Evolutionary conservation across 2,797 vertebrate genomes (phyloP).

Genomic region (Xerus rutilus): DNA sequence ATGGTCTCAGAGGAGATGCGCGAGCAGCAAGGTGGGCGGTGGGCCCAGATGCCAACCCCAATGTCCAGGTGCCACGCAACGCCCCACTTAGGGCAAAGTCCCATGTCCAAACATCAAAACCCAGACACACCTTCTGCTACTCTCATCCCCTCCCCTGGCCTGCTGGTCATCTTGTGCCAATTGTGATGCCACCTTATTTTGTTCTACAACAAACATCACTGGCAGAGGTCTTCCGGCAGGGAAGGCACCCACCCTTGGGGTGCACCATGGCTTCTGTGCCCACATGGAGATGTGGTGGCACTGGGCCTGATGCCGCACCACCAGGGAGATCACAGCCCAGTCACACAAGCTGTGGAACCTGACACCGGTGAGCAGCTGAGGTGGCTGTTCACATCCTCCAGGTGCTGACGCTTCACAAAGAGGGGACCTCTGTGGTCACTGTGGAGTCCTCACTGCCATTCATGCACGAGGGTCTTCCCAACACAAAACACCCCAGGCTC

Average conservation of each 20-base stretch:
- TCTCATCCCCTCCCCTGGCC: too few relatives aligned
- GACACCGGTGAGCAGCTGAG: neutral
- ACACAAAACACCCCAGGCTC: fast-evolving
- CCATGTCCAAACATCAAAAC: too few relatives aligned
- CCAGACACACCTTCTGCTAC: too few relatives aligned
- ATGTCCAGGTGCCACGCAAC: too few relatives aligned
- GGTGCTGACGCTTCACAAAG: fast-evolving
- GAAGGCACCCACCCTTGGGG: neutral
- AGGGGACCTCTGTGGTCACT: neutral
- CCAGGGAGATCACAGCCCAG: neutral
- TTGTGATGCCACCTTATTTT: too few relatives aligned
- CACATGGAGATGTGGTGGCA: too few relatives aligned
- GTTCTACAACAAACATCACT: too few relatives aligned
- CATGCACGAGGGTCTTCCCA: neutral
- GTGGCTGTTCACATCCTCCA: fast-evolving
- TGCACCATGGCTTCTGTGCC: too few relatives aligned
- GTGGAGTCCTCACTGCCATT: too few relatives aligned
- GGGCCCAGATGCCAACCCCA: too few relatives aligned
- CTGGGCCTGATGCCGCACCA: neutral
- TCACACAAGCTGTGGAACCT: neutral
- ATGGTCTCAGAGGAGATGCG: neutral
- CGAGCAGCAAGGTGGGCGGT: too few relatives aligned
- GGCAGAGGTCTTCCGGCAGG: neutral
- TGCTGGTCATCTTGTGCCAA: too few relatives aligned
- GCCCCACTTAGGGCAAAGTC: neutral